phyloP scores from a whole-genome alignment of 2,797 vertebrate genomes.

The Denticeps clupeoides region DNA sequence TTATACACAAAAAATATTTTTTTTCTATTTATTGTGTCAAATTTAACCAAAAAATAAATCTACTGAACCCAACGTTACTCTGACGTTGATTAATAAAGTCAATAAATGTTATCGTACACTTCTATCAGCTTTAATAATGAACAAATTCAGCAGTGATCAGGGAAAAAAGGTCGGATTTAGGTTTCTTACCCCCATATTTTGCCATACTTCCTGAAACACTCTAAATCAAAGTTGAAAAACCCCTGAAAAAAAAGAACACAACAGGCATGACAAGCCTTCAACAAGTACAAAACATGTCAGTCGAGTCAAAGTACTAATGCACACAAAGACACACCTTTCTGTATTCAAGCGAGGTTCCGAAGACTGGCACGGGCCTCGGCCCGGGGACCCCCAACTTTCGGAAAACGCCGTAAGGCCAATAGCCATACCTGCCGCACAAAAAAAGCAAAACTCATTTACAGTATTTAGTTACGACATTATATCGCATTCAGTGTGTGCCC shows the following conservation, averaged over 20 bases:
- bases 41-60: not conserved
- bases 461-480: too few species aligned
- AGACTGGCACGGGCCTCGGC: conserved; percentile 45
- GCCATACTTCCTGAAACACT: conserved; percentile 52
- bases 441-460: not conserved
- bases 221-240: conserved; percentile 35
- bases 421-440: conserved; percentile 36
- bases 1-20: not conserved
- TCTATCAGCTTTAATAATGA: too few species aligned
- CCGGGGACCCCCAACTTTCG: conserved; percentile 49
- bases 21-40: not conserved
- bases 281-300: too few species aligned
- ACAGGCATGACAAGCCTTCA: not conserved
- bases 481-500: too few species aligned
- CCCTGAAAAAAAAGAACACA: conserved; percentile 37
- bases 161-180: too few species aligned
- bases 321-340: conserved; percentile 31
- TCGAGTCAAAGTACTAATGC: too few species aligned
- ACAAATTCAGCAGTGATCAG: too few species aligned
- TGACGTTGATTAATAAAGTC: too few species aligned
- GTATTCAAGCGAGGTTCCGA: conserved; percentile 49
- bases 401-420: conserved; percentile 46
- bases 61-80: too few species aligned
- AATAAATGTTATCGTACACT: too few species aligned
- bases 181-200: conserved; percentile 56